Base-by-base conservation (phyloP, 1,140 invertebrate species). In the Potamilus streckersoni region DNA sequence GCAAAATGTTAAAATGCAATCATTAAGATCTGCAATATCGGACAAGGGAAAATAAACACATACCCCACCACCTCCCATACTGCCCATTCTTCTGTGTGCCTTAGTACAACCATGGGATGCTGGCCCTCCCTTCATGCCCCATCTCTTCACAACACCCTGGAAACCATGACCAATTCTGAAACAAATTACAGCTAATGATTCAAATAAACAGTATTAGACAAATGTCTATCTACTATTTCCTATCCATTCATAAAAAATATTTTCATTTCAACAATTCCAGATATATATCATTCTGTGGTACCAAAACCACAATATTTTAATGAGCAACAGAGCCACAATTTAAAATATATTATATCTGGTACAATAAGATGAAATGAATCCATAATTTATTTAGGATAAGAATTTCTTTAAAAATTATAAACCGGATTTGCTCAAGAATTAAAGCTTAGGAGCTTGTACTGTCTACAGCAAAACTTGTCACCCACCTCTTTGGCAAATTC, bases 101-200 rank as follows among this genome's bases (percentile, higher is more conserved):
- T 99, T 99, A 1, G 98, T 99, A 8, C 93, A 93, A 82, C 98
- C 97, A 88, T 98, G 97, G 67, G 94, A 80, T 66, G 95, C 95
- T 78, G 95, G 96, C 92, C 95, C 94, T 74, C 98, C 98, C 87
- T 96, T 95, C 86, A 99, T 97, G 61, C 96, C 96, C 93, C 96
- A 98, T 49, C 98, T 92, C 91, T 96, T 98, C 91, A 99, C 95
- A 0, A 98, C 98, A 69, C 98, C 98, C 93, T 99, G 97, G 87
- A 99, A 99, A n/a, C 98, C 98, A 86, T 94, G 92, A 86, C 97
- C 94, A 63, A 97, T 93, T 19, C 87, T 89, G 79, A 62, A 86
- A 82, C 20, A 70, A 31, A 15, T 58, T 31, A 60, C 31, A 66
- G 13, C 49, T 27, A 57, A 11, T 49, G 57, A 16, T 13, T 60